A percentile compares a stretch with the other conserved stretches of the same genome.
Conservation (phyloP, 2,888 invertebrate species). For the Noctua janthina region DNA sequence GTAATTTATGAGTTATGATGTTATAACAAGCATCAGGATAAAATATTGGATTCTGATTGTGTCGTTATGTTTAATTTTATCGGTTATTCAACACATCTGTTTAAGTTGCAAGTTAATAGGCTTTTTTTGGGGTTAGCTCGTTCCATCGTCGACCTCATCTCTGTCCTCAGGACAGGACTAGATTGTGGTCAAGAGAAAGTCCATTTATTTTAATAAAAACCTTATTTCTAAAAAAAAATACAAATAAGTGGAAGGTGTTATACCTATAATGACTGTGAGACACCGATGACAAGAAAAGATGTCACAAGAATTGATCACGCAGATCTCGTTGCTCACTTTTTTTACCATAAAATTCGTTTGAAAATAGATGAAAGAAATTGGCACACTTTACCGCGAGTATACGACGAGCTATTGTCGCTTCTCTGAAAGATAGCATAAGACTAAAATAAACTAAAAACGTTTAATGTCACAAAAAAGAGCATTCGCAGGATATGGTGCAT, state of each 20-base stretch:
- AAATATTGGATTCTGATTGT: not conserved
- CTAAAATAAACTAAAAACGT: not conserved
- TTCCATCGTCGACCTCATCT: no score
- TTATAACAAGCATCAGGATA: slow-evolving; percentile 11
- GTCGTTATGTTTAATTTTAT: slow-evolving; percentile 8
- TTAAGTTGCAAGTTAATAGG: no score
- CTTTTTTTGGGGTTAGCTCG: no score
- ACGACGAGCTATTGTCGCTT: not conserved
- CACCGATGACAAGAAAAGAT: slow-evolving; percentile 12
- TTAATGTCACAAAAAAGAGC: not conserved
- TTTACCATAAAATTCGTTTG: slow-evolving; percentile 8
- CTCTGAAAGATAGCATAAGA: not conserved
- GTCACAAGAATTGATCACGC: slow-evolving; percentile 22
- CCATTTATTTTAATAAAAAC: no score
- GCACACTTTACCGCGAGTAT: slow-evolving; percentile 12
- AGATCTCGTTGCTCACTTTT: not conserved
- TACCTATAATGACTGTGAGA: not conserved
- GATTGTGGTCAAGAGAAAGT: no score
- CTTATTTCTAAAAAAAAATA: slow-evolving; percentile 1
- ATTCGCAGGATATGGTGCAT: not conserved
- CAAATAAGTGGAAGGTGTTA: not conserved
- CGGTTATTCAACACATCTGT: not conserved
- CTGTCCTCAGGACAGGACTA: no score
- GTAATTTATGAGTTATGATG: slow-evolving; percentile 35
- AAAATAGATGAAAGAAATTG: slow-evolving; percentile 26